Evolutionary conservation across 2,797 vertebrate genomes (phyloP).

Genomic region (Corythornis leucogaster): DNA sequence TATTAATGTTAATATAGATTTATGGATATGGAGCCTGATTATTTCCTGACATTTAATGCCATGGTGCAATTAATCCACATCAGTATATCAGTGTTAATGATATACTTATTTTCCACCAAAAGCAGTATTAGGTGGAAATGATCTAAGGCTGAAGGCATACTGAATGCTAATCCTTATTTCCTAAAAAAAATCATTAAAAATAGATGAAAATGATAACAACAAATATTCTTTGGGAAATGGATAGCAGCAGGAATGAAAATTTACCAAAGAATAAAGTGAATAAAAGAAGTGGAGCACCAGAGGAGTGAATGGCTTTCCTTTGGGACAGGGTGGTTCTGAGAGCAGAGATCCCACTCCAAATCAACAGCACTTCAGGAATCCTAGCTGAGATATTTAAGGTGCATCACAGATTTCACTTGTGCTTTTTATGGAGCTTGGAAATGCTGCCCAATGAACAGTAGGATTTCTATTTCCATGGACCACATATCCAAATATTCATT

Average conservation of each 20-base stretch:
- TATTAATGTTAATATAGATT: too few species aligned
- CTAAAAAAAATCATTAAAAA: background rate
- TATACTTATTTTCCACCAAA: background rate
- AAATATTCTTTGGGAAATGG: background rate
- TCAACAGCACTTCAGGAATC: background rate
- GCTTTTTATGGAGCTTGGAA: background rate
- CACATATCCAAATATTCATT: background rate
- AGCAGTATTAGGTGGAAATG: too few species aligned
- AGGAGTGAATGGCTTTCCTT: background rate
- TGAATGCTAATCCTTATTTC: background rate
- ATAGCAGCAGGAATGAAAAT: background rate
- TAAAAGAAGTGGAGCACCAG: background rate
- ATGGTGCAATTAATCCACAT: too few species aligned
- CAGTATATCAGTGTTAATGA: too few species aligned
- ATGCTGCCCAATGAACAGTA: background rate
- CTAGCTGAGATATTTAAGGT: background rate
- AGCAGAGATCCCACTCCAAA: background rate
- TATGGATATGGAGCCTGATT: background rate
- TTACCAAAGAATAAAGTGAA: background rate
- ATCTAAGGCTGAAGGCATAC: too few species aligned
- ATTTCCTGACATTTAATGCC: too few species aligned
- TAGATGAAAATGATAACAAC: background rate
- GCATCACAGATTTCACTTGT: background rate
- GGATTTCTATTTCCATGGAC: background rate
- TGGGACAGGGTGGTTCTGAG: background rate